Evolutionary conservation across 2,888 invertebrate species (phyloP).

Genomic region (Junonia oenone): DNA sequence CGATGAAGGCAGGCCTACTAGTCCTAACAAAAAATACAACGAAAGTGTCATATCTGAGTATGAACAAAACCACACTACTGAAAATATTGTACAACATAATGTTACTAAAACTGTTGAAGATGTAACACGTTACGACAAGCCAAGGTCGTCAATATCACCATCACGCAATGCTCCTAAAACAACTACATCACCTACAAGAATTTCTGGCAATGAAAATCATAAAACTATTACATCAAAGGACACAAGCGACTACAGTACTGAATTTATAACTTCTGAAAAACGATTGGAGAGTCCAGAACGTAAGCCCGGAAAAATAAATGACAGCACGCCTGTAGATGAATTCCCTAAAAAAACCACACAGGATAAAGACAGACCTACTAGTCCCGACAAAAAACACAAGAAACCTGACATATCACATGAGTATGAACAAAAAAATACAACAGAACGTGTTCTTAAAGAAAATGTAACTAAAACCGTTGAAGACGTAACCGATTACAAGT

Average conservation of each 20-base stretch:
- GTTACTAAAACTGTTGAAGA: conserved; percentile 11
- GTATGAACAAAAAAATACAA: conserved; percentile 10
- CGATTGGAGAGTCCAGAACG: neutral
- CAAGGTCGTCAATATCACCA: conserved; percentile 21
- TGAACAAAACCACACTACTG: neutral
- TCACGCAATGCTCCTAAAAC: conserved; percentile 28
- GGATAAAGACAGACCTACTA: neutral
- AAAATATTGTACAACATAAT: neutral
- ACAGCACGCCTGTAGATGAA: neutral
- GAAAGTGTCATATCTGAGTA: neutral
- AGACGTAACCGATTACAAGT: conserved; percentile 15
- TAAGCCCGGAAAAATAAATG: neutral
- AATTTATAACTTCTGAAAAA: neutral
- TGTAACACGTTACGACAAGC: conserved; percentile 9
- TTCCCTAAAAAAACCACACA: neutral
- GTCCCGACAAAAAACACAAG: neutral
- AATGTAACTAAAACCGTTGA: conserved; percentile 16
- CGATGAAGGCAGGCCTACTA: neutral
- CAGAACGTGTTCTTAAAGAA: conserved; percentile 13
- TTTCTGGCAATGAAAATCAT: conserved; percentile 28
- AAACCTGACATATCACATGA: neutral
- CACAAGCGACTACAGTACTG: neutral
- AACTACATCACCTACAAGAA: conserved; percentile 25
- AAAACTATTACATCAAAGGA: neutral
- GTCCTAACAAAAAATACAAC: neutral